Evolutionary conservation across 2,797 vertebrate genomes (phyloP), one percentile per base, ranked within the genome.

Genomic region (Phyllotis vaccarum): DNA sequence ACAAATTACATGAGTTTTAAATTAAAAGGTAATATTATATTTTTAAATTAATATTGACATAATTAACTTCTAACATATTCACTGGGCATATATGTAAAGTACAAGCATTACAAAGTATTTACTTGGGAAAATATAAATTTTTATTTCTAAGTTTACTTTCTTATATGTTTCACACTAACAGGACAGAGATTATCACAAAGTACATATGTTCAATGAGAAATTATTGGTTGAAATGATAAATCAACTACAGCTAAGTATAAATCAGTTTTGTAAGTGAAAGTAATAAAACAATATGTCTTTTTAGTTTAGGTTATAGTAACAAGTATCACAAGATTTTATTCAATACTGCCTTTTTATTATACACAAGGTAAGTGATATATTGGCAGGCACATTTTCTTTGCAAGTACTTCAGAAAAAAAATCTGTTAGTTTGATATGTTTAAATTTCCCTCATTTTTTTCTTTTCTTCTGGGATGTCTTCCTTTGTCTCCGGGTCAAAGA

Each of bases 1-100:
- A 81, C 88, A 91, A 96, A 88, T 89, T 86, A 86, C 52, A 82
- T 2, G 34, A 0, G 49, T 90, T 94, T 96, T 88, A 87, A 96
- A 95, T 88, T 82, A 93, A 95, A 43, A 2, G 58, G 6, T 87
- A 94, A 11, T 16, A 79, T 16, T 37, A 66, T 21, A 7, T 49
- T 81, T 37, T 85, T 87, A 87, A 88, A 79, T 91, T 91, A 74
- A 49, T 89, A 52, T 87, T 85, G 78, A 62, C 8, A 72, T 87
- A 75, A 95, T 85, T 94, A 91, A 66, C 22, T 60, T 85, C 62
- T 22, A 78, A 88, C 66, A 8, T 93, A 93, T 22, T 72, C 86
- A 83, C 87, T 90, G 62, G 22, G 19, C 76, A 24, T 10, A 34
- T 16, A 31, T 34, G n/a, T 17, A 24, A 89, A 62, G 29, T 76